A percentile compares a stretch with the other conserved stretches of the same genome.
Evolutionary conservation across 1,140 invertebrate genomes (phyloP).

Genomic region (Hycleus phaleratus): DNA sequence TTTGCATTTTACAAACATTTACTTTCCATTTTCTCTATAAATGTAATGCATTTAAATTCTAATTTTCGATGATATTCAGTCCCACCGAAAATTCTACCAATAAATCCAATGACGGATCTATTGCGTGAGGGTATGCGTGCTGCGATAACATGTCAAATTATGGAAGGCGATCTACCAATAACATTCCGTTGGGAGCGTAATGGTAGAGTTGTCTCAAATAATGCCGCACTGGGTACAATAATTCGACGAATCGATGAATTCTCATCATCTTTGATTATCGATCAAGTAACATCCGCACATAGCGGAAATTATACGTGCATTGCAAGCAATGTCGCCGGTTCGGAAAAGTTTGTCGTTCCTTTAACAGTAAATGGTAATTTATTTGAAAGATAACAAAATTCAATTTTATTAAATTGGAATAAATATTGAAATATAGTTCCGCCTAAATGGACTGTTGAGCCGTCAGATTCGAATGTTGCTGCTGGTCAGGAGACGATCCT

Average conservation of each 20-base stretch:
- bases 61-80: conserved; percentile 48
- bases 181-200: conserved; percentile 80
- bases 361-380: conserved; percentile 74
- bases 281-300: conserved; percentile 73
- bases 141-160: conserved; percentile 86
- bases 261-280: conserved; percentile 81
- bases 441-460: conserved; percentile 85
- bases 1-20: too few relatives aligned
- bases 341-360: conserved; percentile 62
- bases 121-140: conserved; percentile 85
- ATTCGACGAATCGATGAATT: conserved; percentile 73
- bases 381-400: neutral
- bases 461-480: conserved; percentile 76
- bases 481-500: conserved; percentile 74
- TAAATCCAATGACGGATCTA: conserved; percentile 70
- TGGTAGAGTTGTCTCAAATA: conserved; percentile 55
- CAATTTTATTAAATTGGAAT: neutral
- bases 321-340: conserved; percentile 74
- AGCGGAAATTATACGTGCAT: conserved; percentile 86
- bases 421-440: conserved; percentile 55
- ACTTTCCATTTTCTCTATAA: too few relatives aligned
- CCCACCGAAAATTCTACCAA: conserved; percentile 80
- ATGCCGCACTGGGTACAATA: conserved; percentile 45
- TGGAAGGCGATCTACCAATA: conserved; percentile 89
- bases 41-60: too few relatives aligned